phyloP scores from a whole-genome alignment of 2,113 vertebrate genomes.

The Mohoua ochrocephala region DNA sequence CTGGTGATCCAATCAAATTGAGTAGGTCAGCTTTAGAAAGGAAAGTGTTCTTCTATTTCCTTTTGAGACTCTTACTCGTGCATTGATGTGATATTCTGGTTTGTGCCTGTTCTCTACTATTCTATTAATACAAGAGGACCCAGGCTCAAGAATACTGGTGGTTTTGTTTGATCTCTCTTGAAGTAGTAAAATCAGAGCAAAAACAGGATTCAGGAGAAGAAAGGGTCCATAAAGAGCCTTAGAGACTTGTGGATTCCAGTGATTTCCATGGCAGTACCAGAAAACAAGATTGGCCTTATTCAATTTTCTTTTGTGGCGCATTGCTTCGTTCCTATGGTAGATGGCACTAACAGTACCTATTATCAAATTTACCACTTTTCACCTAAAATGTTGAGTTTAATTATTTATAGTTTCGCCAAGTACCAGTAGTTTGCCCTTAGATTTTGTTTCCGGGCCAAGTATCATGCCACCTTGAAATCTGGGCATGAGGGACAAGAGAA shows the following conservation, averaged over 20 bases:
- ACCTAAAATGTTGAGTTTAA: not conserved
- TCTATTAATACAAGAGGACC: not conserved
- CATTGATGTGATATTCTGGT: not conserved
- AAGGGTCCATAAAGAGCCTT: constrained; percentile 14
- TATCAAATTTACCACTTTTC: not conserved
- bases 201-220: not conserved
- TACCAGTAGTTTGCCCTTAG: not conserved
- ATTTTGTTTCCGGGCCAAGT: not conserved
- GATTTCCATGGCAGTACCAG: constrained; percentile 39
- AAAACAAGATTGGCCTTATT: not conserved
- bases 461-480: not conserved
- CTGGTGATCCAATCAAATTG: not conserved
- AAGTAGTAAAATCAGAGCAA: constrained; percentile 10
- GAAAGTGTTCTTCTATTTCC: not conserved
- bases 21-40: constrained; percentile 39
- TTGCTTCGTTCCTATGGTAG: not conserved
- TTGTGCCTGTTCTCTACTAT: not conserved
- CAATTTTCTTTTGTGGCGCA: not conserved
- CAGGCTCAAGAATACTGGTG: not conserved
- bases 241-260: not conserved
- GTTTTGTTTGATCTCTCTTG: constrained; percentile 11
- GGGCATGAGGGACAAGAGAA: not conserved
- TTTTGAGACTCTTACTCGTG: not conserved
- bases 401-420: not conserved
- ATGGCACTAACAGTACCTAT: not conserved